Evolutionary conservation across 2,888 invertebrate genomes (phyloP).

Genomic region (Nymphalis urticae): DNA sequence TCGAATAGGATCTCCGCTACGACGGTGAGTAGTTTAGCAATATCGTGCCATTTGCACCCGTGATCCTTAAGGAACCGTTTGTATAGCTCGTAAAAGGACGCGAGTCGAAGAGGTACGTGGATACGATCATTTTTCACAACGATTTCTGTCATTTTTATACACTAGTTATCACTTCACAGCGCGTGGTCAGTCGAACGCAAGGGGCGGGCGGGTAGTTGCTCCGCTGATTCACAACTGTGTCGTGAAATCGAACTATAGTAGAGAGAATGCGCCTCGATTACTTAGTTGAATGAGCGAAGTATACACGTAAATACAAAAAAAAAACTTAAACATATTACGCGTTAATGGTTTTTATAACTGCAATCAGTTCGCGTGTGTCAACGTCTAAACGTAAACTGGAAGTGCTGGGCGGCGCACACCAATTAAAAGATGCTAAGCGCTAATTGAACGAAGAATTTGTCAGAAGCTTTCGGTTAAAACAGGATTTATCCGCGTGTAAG

Average conservation of each 20-base stretch:
- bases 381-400: constrained; percentile 59
- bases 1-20: constrained; percentile 75
- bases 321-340: constrained; percentile 7
- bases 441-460: constrained; percentile 63
- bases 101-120: constrained; percentile 60
- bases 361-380: constrained; percentile 45
- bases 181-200: constrained; percentile 41
- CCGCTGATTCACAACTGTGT: constrained; percentile 69
- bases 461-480: constrained; percentile 72
- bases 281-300: constrained; percentile 23
- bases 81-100: constrained; percentile 73
- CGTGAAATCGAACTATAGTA: constrained; percentile 44
- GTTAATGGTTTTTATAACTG: neutral
- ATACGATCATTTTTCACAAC: constrained; percentile 59
- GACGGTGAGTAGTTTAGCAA: constrained; percentile 70
- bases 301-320: constrained; percentile 4
- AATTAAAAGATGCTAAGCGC: constrained; percentile 66
- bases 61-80: constrained; percentile 76
- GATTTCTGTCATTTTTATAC: constrained; percentile 65
- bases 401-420: constrained; percentile 53
- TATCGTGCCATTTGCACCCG: constrained; percentile 77
- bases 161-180: constrained; percentile 45
- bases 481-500: constrained; percentile 70
- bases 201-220: constrained; percentile 66
- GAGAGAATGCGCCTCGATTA: constrained; percentile 31